phyloP scores from a whole-genome alignment of 2,888 invertebrate genomes.

The Andrena dorsata region DNA sequence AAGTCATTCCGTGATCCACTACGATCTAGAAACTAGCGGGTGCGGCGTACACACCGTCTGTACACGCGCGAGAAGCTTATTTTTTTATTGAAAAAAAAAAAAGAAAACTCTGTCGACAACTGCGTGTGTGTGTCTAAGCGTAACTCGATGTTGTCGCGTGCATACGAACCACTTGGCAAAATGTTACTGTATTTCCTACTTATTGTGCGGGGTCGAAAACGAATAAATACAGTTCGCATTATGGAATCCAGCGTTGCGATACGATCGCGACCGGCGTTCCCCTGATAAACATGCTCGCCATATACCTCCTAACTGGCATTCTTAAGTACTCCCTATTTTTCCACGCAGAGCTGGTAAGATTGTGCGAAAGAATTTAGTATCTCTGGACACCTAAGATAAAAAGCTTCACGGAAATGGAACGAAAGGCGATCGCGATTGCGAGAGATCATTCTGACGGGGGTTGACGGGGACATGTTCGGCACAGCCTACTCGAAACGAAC shows the following conservation, averaged over 20 bases:
- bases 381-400: too few relatives aligned
- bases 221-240: slow-evolving; percentile 55
- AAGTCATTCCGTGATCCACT: neutral
- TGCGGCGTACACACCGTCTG: neutral
- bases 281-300: neutral
- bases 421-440: slow-evolving; percentile 60
- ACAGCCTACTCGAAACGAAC: slow-evolving; percentile 15
- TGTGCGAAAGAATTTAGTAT: neutral
- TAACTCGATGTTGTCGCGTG: slow-evolving; percentile 34
- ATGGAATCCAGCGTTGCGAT: slow-evolving; percentile 25
- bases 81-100: slow-evolving; percentile 42
- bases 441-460: slow-evolving; percentile 63
- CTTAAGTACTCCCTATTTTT: neutral
- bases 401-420: slow-evolving; percentile 4
- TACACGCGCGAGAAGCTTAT: slow-evolving; percentile 15
- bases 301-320: slow-evolving; percentile 2
- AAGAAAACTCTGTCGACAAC: slow-evolving; percentile 41
- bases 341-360: neutral
- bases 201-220: slow-evolving; percentile 46
- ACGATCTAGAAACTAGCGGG: slow-evolving; percentile 7
- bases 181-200: slow-evolving; percentile 57
- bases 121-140: slow-evolving; percentile 25
- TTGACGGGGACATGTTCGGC: slow-evolving; percentile 19
- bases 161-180: slow-evolving; percentile 34
- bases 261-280: neutral